Base-by-base conservation (phyloP, 2,888 invertebrate species). In the Agrotis clavis region DNA sequence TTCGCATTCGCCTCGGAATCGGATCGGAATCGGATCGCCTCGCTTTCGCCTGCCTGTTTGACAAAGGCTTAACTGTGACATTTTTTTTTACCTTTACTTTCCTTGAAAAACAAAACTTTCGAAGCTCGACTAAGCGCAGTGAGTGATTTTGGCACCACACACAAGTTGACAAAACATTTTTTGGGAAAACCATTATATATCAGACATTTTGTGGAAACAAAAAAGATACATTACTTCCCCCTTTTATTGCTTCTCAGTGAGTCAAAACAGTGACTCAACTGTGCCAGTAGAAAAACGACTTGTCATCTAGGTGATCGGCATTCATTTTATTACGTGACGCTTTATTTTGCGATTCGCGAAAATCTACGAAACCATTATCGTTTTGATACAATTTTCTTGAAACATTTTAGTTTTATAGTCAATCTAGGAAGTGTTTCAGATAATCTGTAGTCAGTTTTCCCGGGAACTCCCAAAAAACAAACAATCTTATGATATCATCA, bases 221-320 rank as follows among this genome's bases (percentile, higher is more conserved):
- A 51, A 41, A 62, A 65, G 45, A 71, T 68, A 63, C 19, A 75
- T 71, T 35, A 18, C 53, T 51, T 67, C 57, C 11, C 19, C 45
- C 19, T 62, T 74, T 63, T 57, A 67, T 61, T 70, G 11, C 56
- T 56, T 18, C n/a, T 25, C 11, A 21, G 35, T 70, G 69, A 81
- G 69, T 67, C 81, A 71, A 64, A 80, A 77, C 60, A 61, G 64
- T 81, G 79, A 81, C 48, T 81, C 81, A 77, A 25, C 56, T 25
- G 50, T 67, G 41, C 25, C 51, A 75, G 30, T 67, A 51, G 35
- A 48, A 59, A 65, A 61, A 4, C 1, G 45, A 45, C 53, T 50
- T 74, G 45, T 80, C 67, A 56, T 59, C 16, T 45, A 21, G 61
- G 57, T 67, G 57, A 71, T 59, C 47, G 25, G 18, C 45, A 51